These are phyloP conservation scores for Aleiodes alternator DNA, from an alignment of 2,888 invertebrate genomes.

Conservation along the genomic window DNA sequence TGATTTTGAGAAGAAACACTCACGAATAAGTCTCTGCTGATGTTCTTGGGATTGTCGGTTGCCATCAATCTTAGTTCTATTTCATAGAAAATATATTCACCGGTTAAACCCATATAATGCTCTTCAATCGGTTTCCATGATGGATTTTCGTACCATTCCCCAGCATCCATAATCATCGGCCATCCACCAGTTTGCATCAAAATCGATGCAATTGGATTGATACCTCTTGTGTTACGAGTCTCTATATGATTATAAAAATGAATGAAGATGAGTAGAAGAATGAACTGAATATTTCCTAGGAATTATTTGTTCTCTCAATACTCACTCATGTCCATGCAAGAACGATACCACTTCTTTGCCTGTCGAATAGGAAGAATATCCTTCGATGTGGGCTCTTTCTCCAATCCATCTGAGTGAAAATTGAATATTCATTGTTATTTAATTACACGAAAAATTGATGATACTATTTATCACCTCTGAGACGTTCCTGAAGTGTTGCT, in stretches of 20 bases:
- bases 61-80: background rate
- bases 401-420: slow-evolving; percentile 51
- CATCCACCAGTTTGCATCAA: too few relatives aligned
- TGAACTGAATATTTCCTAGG: slow-evolving; percentile 42
- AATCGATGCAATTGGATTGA: slow-evolving; percentile 55
- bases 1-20: too few relatives aligned
- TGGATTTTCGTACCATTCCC: slow-evolving; percentile 60
- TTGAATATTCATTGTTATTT: background rate
- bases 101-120: slow-evolving; percentile 55
- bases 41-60: too few relatives aligned
- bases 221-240: slow-evolving; percentile 47
- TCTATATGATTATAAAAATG: background rate
- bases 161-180: slow-evolving; percentile 57
- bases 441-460: too few relatives aligned
- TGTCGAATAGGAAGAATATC: slow-evolving; percentile 58
- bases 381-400: slow-evolving; percentile 32
- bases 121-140: slow-evolving; percentile 60
- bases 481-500: slow-evolving; percentile 13
- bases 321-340: slow-evolving; percentile 54
- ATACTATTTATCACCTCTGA: slow-evolving; percentile 21
- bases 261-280: slow-evolving; percentile 17
- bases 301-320: background rate
- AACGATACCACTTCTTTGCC: slow-evolving; percentile 58
- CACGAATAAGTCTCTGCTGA: too few relatives aligned
- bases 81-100: slow-evolving; percentile 44